Evolutionary conservation across 2,888 invertebrate genomes (phyloP), one percentile per base, ranked within the genome.

Genomic region (Drosophila borealis): DNA sequence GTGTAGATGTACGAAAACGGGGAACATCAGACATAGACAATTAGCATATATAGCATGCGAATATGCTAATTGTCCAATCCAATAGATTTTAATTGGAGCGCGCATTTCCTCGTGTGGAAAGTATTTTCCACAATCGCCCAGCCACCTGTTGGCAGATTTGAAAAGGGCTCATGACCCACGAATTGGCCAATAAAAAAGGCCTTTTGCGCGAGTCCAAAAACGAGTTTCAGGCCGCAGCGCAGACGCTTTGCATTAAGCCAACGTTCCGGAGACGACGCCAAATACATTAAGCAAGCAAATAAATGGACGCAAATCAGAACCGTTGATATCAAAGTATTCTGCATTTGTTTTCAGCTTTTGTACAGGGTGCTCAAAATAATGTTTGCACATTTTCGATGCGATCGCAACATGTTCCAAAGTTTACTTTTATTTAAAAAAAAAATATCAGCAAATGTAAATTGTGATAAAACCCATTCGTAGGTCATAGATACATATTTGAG

Each of bases 271-370:
- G 68, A 63, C 63, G 85, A 48, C 74, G 80, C 70, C 88, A 74
- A 67, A 64, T 51, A 64, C 77, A 79, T 81, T 81, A 65, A 55
- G 17, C 25, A 46, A 41, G 65, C 54, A 76, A 70, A 80, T 70
- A 85, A 77, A 66, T 64, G 55, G 17, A 65, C 17, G 45, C 48
- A 45, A 79, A 54, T 67, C 61, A 50, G 45, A 53, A 56, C 17
- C 17, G 17, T 45, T 51, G 44, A 51, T 53, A 71, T 44, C 36
- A 46, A 68, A 63, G 44, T 62, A 19, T 61, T 69, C 54, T 44
- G 37, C 37, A 48, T 55, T 46, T 51, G 56, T 46, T 8, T 54
- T 10, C 11, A 10, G 34, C 8, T 17, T 37, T 11, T 29, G 39
- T 60, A 75, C 56, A 70, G 77, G 77, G 74, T 57, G 74, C 4